Conservation (phyloP, 2,888 invertebrate genomes). For the Pegoplata infirma region DNA sequence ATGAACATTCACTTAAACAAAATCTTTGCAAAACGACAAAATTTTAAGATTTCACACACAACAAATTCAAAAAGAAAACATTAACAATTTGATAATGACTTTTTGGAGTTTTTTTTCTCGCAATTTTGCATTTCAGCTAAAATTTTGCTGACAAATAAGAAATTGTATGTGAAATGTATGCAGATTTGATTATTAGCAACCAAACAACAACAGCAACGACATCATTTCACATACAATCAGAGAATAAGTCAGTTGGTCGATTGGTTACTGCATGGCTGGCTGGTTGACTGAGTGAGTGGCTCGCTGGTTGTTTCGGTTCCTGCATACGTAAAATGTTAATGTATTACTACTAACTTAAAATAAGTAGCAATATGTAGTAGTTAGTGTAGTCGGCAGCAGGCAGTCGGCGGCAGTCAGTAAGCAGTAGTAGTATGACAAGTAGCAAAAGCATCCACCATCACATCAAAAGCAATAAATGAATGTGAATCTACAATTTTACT, state of each 20-base stretch:
- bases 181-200: conserved; percentile 7
- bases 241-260: conserved; percentile 39
- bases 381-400: conserved; percentile 38
- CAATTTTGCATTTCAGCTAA: not conserved
- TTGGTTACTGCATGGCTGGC: conserved; percentile 3
- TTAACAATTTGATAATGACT: not conserved
- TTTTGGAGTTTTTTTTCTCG: not conserved
- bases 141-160: not conserved
- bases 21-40: not conserved
- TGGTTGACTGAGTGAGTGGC: not conserved
- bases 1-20: not conserved
- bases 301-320: not conserved
- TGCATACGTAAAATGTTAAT: conserved; percentile 18
- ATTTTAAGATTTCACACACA: conserved; percentile 32
- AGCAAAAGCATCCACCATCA: conserved; percentile 48
- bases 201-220: conserved; percentile 13
- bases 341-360: too few relatives aligned
- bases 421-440: conserved; percentile 56
- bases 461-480: conserved; percentile 50
- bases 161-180: not conserved
- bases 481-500: conserved; percentile 1
- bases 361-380: conserved; percentile 49
- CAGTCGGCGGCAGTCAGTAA: too few relatives aligned
- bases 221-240: conserved; percentile 1
- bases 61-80: not conserved